Conservation (phyloP, 2,113 vertebrate genomes). For the Melanerpes aurifrons region DNA sequence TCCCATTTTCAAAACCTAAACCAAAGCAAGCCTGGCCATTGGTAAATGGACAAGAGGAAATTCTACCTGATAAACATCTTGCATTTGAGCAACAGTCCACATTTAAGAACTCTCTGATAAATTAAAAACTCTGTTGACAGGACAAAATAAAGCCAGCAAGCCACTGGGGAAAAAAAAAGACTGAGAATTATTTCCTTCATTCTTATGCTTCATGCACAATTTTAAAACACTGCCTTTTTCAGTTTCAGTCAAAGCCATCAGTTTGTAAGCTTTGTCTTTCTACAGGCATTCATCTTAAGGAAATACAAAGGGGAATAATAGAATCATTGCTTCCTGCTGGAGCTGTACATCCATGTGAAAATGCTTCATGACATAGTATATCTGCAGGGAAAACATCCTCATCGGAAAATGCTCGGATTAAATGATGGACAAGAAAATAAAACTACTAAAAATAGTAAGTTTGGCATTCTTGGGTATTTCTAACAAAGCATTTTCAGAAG, state of each 20-base stretch:
- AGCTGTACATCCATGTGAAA: background rate
- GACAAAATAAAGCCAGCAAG: background rate
- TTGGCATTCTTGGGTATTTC: background rate
- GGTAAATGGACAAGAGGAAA: background rate
- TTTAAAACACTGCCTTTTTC: background rate
- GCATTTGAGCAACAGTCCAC: background rate
- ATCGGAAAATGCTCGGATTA: background rate
- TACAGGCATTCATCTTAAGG: background rate
- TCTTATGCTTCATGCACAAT: background rate
- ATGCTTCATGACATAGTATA: background rate
- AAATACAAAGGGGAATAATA: background rate
- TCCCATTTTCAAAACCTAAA: background rate
- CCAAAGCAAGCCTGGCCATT: background rate
- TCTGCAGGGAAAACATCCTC: background rate
- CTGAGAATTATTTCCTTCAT: background rate
- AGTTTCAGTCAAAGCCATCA: background rate
- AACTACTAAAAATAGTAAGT: background rate
- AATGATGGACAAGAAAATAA: background rate
- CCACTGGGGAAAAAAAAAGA: background rate
- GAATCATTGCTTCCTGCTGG: background rate
- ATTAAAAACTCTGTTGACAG: background rate
- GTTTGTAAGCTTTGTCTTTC: background rate
- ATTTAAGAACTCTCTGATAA: background rate
- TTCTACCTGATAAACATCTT: background rate
- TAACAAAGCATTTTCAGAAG: background rate